Base-by-base conservation (phyloP, 2,888 invertebrate species). In the Thumatha senex region DNA sequence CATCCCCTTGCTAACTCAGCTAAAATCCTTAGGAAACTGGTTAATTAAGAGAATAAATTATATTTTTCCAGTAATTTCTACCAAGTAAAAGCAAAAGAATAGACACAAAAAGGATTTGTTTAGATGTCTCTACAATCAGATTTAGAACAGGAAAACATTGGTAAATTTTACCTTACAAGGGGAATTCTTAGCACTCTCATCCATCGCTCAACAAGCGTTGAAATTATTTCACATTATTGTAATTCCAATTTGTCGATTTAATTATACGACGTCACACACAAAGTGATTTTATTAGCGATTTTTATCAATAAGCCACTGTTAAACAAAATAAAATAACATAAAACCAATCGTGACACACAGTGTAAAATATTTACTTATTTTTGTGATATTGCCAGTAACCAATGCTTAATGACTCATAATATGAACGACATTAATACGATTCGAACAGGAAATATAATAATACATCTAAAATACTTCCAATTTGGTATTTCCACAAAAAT, bases 111-210 rank as follows among this genome's bases (percentile, higher is more conserved):
- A 63, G 68, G 69, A 45, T 60, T 40, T 63, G 60, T 56, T 59
- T 58, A 61, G 48, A 66, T 53, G 55, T 64, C 62, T 63, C 71
- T 76, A 76, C 70, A 63, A 48, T 63, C 61, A 67, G 57, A 60
- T 59, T 49, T 54, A 65, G 13, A 64, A 69, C 71, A 80, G 72
- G 68, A 75, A 76, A 74, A 78, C 58, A 78, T 74, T 66, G 74
- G 77, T 73, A 78, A 77, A 74, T 76, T 79, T 91, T 91, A 91
- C 91, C 91, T 91, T 83, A 86, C 88, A 90, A 82, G 89, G 89
- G 80, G 89, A 89, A 78, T 78, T 86, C 80, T 83, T 87, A 81
- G 73, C 80, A 79, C 80, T 86, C 74, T 85, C 86, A 86, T 91
- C 90, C 91, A 91, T 91, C 72, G 82, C 86, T 87, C 72, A 82